Evolutionary conservation across 2,797 vertebrate species (phyloP).

Genomic region (Myotis findleyi): DNA sequence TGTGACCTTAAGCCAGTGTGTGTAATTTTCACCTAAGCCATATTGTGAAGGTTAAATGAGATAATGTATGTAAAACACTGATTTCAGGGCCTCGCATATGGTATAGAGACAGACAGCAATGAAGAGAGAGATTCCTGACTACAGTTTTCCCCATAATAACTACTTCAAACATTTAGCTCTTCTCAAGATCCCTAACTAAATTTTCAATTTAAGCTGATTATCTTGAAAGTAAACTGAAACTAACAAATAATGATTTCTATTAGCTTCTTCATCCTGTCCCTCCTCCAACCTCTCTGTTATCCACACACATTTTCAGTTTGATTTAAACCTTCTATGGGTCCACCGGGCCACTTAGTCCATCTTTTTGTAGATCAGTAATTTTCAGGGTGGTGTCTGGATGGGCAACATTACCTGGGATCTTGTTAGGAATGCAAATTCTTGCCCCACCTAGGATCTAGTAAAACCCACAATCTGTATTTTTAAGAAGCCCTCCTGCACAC

Average conservation of each 20-base stretch:
- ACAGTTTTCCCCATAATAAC: not conserved
- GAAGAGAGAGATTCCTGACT: not conserved
- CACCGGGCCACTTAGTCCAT: not conserved
- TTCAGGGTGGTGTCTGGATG: not conserved
- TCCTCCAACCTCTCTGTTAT: not conserved
- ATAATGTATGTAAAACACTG: not conserved
- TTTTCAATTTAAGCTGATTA: not conserved
- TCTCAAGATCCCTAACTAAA: not conserved
- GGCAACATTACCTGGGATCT: not conserved
- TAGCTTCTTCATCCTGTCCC: not conserved
- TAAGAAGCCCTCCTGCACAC: not conserved
- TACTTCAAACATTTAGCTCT: not conserved
- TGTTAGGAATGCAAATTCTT: constrained; percentile 17
- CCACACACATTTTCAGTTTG: not conserved
- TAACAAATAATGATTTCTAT: not conserved
- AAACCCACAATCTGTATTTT: not conserved
- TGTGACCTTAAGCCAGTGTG: not conserved
- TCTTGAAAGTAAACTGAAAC: not conserved
- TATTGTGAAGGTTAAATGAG: not conserved
- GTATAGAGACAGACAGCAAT: not conserved
- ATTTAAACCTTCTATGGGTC: not conserved
- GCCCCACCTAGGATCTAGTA: not conserved
- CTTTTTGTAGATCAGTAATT: not conserved
- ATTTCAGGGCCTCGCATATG: not conserved
- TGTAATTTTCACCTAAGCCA: not conserved